Conservation (phyloP, 2,888 invertebrate genomes). For the Leptinotarsa peninsularis region DNA sequence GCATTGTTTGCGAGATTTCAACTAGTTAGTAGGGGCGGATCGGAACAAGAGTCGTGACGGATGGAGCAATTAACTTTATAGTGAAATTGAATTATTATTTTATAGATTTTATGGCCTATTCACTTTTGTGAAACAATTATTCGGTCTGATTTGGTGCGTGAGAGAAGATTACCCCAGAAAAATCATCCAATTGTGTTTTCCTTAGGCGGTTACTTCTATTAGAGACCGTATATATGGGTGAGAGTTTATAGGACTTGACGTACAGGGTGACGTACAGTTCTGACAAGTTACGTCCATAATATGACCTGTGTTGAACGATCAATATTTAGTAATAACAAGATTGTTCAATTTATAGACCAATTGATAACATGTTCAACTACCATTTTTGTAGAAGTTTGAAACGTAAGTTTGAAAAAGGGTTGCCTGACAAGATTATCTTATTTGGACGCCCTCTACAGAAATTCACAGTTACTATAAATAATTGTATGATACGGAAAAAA, state of each 20-base stretch:
- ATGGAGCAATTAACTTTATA: conserved; percentile 50
- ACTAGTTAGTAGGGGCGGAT: conserved; percentile 39
- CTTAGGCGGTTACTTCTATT: conserved; percentile 24
- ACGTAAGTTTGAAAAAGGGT: too few species aligned
- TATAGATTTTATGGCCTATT: conserved; percentile 53
- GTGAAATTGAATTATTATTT: conserved; percentile 58
- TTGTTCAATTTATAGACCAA: too few species aligned
- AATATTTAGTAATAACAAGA: too few species aligned
- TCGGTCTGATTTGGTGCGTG: conserved; percentile 50
- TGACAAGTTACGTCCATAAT: too few species aligned
- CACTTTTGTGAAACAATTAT: conserved; percentile 52
- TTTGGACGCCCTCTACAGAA: too few species aligned
- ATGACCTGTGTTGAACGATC: too few species aligned
- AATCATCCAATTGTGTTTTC: conserved; percentile 37
- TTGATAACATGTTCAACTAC: too few species aligned
- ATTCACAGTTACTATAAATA: too few species aligned
- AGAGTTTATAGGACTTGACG: not conserved
- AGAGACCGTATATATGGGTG: conserved; percentile 2
- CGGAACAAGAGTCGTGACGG: conserved; percentile 47
- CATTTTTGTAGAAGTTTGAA: too few species aligned
- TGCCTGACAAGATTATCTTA: too few species aligned
- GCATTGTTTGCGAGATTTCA: conserved; percentile 49
- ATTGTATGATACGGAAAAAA: too few species aligned
- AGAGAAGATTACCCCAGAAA: conserved; percentile 50
- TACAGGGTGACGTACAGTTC: too few species aligned